Evolutionary conservation across 2,888 invertebrate genomes (phyloP), one percentile per base, ranked within the genome.

Genomic region (Agonopterix arenella): DNA sequence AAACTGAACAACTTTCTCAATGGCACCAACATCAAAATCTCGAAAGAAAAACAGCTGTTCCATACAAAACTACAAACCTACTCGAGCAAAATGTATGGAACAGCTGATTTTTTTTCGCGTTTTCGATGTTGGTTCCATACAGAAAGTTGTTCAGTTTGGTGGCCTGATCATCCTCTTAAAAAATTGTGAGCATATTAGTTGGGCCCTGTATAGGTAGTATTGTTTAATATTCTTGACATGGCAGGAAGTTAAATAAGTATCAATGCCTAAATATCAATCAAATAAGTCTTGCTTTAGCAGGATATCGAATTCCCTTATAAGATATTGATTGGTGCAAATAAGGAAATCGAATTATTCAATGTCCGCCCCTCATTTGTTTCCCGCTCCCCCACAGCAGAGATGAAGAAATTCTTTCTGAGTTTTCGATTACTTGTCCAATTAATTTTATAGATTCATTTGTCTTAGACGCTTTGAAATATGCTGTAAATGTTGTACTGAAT

Each of bases 391-490:
- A 77, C 69, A 80, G 66, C 77, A 81, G 80, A 86, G 81, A 88
- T 84, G 84, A 81, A 86, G 86, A 88, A 89, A 89, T 89, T 88
- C 89, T 89, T 89, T 88, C 84, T 74, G 78, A 89, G 85, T 88
- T 89, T 89, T 89, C 89, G 88, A 89, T 89, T 89, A 88, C 89
- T 88, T 83, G 84, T 84, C 84, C 88, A 89, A 89, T 88, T 88
- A 89, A 88, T 86, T 89, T 88, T 85, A 88, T 89, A 85, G 85
- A 84, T 86, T 84, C 83, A 86, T 89, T 89, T 85, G 83, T 85
- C 83, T 86, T 79, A 73, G 74, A 70, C 63, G 68, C 73, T 80
- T 80, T 77, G 80, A 80, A 77, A 80, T 78, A 80, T 80, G 44
- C 28, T 48, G 48, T 36, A 16, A 48, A 36, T 44, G 44, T 64